These are phyloP conservation scores for Blera fallax DNA, from an alignment of 2,888 invertebrate species.

Conservation along the genomic window DNA sequence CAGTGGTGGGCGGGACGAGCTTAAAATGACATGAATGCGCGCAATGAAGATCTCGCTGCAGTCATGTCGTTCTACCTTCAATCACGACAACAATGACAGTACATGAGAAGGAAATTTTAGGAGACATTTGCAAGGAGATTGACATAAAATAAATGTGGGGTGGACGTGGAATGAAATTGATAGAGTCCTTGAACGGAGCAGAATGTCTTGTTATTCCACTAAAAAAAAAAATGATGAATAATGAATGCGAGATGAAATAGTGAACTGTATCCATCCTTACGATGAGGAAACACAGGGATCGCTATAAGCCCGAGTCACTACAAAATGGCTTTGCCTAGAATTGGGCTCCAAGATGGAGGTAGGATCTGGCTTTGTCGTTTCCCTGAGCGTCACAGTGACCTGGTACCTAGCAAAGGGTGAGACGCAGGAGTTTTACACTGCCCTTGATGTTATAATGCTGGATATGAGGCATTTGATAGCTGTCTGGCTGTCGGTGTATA, in stretches of 20 bases:
- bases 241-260: neutral
- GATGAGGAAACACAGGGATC: too few species aligned
- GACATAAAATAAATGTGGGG: neutral
- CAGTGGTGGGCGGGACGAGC: neutral
- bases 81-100: neutral
- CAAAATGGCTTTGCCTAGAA: too few species aligned
- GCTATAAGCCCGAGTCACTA: too few species aligned
- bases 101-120: neutral
- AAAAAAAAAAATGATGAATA: neutral
- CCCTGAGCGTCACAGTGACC: too few species aligned
- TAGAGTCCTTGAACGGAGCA: neutral
- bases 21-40: slow-evolving; percentile 17
- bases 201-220: neutral
- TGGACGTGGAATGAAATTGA: neutral
- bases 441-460: too few species aligned
- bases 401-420: too few species aligned
- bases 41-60: slow-evolving; percentile 21
- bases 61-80: neutral
- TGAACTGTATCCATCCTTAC: too few species aligned
- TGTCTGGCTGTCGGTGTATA: too few species aligned
- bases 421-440: too few species aligned
- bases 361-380: too few species aligned
- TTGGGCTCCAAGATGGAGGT: too few species aligned
- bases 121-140: neutral
- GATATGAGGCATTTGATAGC: too few species aligned